Evolutionary conservation across 1,140 invertebrate species (phyloP).

Genomic region (Drosophila truncata): DNA sequence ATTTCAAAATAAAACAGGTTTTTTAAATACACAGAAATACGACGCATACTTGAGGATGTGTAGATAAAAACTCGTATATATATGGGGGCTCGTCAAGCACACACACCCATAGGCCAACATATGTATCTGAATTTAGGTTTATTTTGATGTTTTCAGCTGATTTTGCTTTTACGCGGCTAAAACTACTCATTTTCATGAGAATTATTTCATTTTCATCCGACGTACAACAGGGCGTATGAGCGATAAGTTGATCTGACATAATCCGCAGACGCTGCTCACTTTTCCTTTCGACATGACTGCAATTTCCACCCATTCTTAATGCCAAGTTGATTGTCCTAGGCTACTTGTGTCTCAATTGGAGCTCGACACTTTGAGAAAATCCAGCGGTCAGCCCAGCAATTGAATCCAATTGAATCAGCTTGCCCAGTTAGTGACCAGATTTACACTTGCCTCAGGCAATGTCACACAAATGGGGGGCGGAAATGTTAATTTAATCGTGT

Average conservation of each 20-base stretch:
- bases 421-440: conserved; percentile 25
- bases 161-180: not conserved
- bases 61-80: conserved; percentile 1
- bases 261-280: conserved; percentile 4
- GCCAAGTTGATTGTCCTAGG: conserved; percentile 48
- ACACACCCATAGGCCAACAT: conserved; percentile 2
- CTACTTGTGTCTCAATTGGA: conserved; percentile 44
- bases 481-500: conserved; percentile 71
- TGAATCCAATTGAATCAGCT: conserved; percentile 58
- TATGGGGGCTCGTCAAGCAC: conserved; percentile 48
- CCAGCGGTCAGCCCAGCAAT: conserved; percentile 27
- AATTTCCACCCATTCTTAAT: conserved; percentile 10
- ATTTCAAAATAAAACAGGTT: conserved; percentile 26
- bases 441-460: conserved; percentile 27
- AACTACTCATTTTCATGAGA: conserved; percentile 1
- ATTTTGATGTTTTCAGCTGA: conserved; percentile 31
- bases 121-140: conserved; percentile 10
- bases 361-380: conserved; percentile 23
- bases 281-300: conserved; percentile 24
- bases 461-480: conserved; percentile 46
- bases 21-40: conserved; percentile 8
- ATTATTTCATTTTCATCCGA: not conserved
- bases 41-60: not conserved
- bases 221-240: conserved; percentile 26
- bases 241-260: conserved; percentile 23